A percentile compares a stretch with the other conserved stretches of the same genome.
These are phyloP conservation scores for Globia sparganii DNA, from an alignment of 2,888 invertebrate genomes.

Conservation along the genomic window DNA sequence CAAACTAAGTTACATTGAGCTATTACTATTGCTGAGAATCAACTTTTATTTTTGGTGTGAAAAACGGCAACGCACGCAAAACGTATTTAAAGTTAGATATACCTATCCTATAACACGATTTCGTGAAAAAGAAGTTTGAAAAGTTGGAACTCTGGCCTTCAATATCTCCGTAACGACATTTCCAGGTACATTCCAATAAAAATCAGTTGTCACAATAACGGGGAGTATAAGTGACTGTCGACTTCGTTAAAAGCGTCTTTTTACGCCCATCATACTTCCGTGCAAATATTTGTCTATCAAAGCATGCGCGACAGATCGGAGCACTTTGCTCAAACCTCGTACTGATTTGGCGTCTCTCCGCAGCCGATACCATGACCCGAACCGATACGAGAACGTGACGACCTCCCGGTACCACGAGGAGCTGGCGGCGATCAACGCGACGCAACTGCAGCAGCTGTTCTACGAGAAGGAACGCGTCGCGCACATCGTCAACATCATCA, in stretches of 20 bases:
- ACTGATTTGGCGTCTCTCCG: background rate
- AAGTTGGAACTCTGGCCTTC: background rate
- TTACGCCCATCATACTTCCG: background rate
- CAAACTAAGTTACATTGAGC: too few species aligned
- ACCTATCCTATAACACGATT: too few species aligned
- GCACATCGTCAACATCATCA: slow-evolving; percentile 81
- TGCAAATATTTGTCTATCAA: background rate
- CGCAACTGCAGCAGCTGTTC: slow-evolving; percentile 62
- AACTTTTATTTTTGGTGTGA: too few species aligned
- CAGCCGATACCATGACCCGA: slow-evolving; percentile 48
- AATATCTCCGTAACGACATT: background rate
- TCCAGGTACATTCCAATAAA: background rate
- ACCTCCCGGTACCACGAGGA: slow-evolving; percentile 28
- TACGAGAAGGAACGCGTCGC: slow-evolving; percentile 78
- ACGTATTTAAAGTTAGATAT: too few species aligned
- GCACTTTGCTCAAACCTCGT: background rate
- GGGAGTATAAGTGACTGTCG: background rate
- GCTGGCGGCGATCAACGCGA: slow-evolving; percentile 35
- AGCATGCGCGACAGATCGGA: background rate
- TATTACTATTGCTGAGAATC: too few species aligned
- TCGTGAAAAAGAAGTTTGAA: background rate
- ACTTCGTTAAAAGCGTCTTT: background rate
- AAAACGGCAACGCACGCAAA: background rate
- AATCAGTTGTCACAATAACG: background rate
- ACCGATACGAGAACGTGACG: slow-evolving; percentile 49